These are phyloP conservation scores for Bungarus multicinctus DNA, from an alignment of 2,113 vertebrate genomes.

Conservation along the genomic window DNA sequence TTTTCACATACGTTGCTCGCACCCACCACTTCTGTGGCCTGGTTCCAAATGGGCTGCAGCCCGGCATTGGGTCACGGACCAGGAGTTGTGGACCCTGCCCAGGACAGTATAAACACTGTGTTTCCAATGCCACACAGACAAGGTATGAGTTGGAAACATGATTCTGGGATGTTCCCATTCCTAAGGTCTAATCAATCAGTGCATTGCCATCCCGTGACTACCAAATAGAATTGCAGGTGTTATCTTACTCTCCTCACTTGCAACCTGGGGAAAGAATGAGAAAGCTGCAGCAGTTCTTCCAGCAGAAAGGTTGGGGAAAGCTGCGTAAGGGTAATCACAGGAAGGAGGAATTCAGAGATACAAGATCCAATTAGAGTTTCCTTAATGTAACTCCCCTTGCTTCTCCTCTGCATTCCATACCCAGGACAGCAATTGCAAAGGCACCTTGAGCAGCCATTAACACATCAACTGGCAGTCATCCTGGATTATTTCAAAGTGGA, in stretches of 20 bases:
- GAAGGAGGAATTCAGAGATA: not conserved
- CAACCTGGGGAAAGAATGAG: not conserved
- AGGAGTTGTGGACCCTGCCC: not conserved
- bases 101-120: not conserved
- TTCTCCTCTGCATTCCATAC: not conserved
- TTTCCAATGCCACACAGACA: not conserved
- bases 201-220: not conserved
- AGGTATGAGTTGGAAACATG: not conserved
- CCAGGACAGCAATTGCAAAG: not conserved
- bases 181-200: not conserved
- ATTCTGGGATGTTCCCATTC: not conserved
- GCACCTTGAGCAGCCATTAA: not conserved
- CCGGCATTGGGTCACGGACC: no score
- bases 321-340: not conserved
- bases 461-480: not conserved
- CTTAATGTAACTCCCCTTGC: not conserved
- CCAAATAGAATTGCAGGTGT: not conserved
- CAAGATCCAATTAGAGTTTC: not conserved
- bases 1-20: no score
- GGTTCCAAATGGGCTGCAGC: no score
- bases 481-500: constrained; percentile 2
- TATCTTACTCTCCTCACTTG: not conserved
- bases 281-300: not conserved
- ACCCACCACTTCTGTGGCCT: no score
- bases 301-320: not conserved